A percentile compares a stretch with the other conserved stretches of the same genome.
Evolutionary conservation across 2,888 invertebrate species (phyloP).

Genomic region (Melanophora roralis): DNA sequence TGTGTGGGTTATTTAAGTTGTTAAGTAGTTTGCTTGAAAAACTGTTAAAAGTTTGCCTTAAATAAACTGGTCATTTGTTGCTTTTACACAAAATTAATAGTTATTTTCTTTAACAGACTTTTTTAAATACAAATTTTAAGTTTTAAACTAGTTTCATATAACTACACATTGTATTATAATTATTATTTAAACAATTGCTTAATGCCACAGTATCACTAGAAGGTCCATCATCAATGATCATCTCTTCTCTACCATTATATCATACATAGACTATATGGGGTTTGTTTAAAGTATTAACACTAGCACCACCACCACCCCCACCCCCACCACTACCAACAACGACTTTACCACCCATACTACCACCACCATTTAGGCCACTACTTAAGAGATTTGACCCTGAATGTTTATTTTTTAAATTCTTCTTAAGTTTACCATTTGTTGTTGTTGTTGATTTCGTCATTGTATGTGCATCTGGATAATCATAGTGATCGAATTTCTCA

Average conservation of each 20-base stretch:
- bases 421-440: slow-evolving; percentile 58
- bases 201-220: slow-evolving; percentile 65
- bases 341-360: slow-evolving; percentile 27
- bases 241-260: slow-evolving; percentile 72
- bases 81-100: no score
- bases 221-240: slow-evolving; percentile 66
- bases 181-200: slow-evolving; percentile 67
- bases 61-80: slow-evolving; percentile 14
- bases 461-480: slow-evolving; percentile 77
- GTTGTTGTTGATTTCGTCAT: slow-evolving; percentile 71
- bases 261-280: slow-evolving; percentile 78
- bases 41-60: background rate
- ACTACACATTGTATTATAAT: slow-evolving; percentile 65
- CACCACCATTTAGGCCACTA: slow-evolving; percentile 7
- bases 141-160: slow-evolving; percentile 66
- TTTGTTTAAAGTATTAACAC: slow-evolving; percentile 64
- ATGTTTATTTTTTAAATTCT: slow-evolving; percentile 65
- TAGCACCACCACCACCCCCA: slow-evolving; percentile 41
- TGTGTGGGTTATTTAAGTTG: no score
- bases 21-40: slow-evolving; percentile 4
- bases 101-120: no score
- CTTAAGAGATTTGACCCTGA: slow-evolving; percentile 41
- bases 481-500: slow-evolving; percentile 77
- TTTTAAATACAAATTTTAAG: slow-evolving; percentile 14
- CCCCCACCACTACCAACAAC: slow-evolving; percentile 29